Evolutionary conservation across 2,888 invertebrate genomes (phyloP).

Genomic region (Mythimna vitellina): DNA sequence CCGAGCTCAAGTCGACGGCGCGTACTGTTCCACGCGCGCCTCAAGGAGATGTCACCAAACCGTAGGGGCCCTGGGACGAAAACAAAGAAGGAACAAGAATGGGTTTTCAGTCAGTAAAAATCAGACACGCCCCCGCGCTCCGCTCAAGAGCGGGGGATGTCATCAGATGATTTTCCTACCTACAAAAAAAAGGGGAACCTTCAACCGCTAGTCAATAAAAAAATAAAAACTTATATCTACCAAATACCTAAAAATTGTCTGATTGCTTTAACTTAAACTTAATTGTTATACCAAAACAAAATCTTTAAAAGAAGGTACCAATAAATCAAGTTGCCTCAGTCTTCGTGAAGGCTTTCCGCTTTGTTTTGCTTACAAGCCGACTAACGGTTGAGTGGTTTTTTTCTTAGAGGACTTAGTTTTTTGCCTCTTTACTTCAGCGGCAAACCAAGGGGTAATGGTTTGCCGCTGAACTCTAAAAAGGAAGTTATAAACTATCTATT

Average conservation of each 20-base stretch:
- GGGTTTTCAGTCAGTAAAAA: too few relatives aligned
- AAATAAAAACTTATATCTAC: background rate
- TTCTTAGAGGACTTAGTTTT: conserved; percentile 34
- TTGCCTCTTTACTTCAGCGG: too few relatives aligned
- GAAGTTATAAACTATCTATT: conserved; percentile 24
- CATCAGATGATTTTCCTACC: too few relatives aligned
- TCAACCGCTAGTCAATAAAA: background rate
- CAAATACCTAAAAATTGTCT: background rate
- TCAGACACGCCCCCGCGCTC: too few relatives aligned
- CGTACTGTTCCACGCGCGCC: too few relatives aligned
- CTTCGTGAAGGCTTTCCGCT: conserved; percentile 19
- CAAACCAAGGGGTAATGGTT: too few relatives aligned
- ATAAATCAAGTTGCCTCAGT: conserved; percentile 28
- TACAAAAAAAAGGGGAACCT: too few relatives aligned
- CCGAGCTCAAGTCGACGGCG: too few relatives aligned
- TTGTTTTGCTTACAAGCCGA: conserved; percentile 41
- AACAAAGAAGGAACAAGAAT: too few relatives aligned
- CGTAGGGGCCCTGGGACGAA: too few relatives aligned
- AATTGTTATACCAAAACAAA: conserved; percentile 34
- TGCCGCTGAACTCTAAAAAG: conserved; percentile 32
- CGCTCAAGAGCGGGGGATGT: too few relatives aligned
- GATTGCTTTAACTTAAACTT: background rate
- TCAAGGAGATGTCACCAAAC: too few relatives aligned
- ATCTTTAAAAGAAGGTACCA: background rate
- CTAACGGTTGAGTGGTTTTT: conserved; percentile 39